Conservation (phyloP, 2,113 vertebrate species). For the Motacilla tschutschensis region DNA sequence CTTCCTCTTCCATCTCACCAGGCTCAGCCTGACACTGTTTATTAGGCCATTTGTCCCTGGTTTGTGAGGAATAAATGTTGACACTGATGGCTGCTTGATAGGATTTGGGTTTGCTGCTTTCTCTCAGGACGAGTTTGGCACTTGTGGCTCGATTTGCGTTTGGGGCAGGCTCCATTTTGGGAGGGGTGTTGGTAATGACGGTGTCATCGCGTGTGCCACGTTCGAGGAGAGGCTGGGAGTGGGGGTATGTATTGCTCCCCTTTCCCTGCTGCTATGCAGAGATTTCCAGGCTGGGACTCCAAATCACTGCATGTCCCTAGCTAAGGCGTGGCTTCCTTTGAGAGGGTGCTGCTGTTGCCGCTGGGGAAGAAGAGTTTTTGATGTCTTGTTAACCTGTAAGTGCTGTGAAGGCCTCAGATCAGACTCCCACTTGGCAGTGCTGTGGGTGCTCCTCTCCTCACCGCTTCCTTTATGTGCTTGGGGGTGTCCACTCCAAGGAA, state of each 20-base stretch:
- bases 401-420: neutral
- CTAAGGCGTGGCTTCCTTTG: neutral
- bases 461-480: neutral
- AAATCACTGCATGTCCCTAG: neutral
- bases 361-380: neutral
- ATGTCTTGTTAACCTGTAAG: neutral
- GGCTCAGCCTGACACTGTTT: constrained; percentile 14
- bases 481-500: neutral
- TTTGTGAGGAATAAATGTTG: constrained; percentile 49
- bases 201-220: neutral
- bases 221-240: neutral
- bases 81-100: constrained; percentile 49
- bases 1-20: neutral
- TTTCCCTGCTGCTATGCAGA: neutral
- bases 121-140: neutral
- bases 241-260: neutral
- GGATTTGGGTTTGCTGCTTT: constrained; percentile 40
- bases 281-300: neutral
- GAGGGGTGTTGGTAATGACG: neutral
- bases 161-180: neutral
- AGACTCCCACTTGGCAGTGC: neutral
- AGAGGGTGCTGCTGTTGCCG: neutral
- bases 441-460: neutral
- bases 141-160: neutral
- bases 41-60: constrained; percentile 28